phyloP scores from a whole-genome alignment of 2,888 invertebrate genomes.

The Bombylius discolor region DNA sequence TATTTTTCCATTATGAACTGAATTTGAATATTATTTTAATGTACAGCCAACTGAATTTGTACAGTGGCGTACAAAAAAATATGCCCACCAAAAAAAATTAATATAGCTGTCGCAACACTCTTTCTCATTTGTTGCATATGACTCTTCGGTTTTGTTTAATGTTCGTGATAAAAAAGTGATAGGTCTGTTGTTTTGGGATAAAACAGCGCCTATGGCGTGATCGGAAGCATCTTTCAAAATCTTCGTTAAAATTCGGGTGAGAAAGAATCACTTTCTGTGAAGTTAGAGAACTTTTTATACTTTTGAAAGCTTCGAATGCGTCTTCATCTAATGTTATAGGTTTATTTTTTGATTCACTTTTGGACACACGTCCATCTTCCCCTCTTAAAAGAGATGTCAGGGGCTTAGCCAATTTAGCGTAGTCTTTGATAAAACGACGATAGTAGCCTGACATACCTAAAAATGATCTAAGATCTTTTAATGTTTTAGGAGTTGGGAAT shows the following conservation, averaged over 20 bases:
- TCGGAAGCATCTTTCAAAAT: constrained; percentile 21
- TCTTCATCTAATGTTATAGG: constrained; percentile 1
- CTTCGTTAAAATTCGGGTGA: constrained; percentile 9
- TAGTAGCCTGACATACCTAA: constrained; percentile 9
- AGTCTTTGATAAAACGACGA: constrained; percentile 6
- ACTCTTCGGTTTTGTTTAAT: constrained; percentile 17
- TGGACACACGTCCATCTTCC: constrained; percentile 4
- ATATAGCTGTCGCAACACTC: too few relatives aligned
- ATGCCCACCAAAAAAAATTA: too few relatives aligned
- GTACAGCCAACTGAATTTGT: too few relatives aligned
- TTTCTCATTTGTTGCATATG: constrained; percentile 25
- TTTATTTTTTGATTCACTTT: constrained; percentile 1
- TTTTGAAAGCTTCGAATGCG: constrained; percentile 7
- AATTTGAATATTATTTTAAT: too few relatives aligned
- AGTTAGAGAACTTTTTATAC: constrained; percentile 6
- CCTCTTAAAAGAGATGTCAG: constrained; percentile 4
- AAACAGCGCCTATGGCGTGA: constrained; percentile 20
- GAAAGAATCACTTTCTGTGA: constrained; percentile 8
- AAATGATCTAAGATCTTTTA: constrained; percentile 6
- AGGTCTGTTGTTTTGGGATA: constrained; percentile 20
- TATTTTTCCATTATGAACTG: too few relatives aligned
- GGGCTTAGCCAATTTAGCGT: constrained; percentile 3
- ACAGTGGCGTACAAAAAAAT: too few relatives aligned
- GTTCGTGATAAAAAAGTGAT: constrained; percentile 24
- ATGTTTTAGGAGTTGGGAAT: constrained; percentile 2